Evolutionary conservation across 1,140 invertebrate species (phyloP).

Genomic region (Lordiphosa mommai): DNA sequence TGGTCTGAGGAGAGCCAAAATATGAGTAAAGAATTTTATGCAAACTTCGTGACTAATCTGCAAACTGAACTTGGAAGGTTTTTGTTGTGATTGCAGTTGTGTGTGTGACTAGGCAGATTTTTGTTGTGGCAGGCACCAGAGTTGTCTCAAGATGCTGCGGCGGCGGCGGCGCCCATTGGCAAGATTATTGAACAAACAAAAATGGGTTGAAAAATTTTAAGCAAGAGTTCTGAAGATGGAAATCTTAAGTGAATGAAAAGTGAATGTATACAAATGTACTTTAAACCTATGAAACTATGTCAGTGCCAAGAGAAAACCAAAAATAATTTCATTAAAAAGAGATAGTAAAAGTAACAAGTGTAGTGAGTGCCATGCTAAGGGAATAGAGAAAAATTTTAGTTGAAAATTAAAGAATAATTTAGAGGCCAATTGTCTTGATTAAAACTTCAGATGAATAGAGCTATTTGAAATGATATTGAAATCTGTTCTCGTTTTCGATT

Average conservation of each 20-base stretch:
- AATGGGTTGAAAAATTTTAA: neutral
- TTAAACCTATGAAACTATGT: too few relatives aligned
- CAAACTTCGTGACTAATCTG: slow-evolving; percentile 23
- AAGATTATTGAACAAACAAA: neutral
- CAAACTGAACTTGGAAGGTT: slow-evolving; percentile 8
- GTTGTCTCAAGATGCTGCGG: neutral
- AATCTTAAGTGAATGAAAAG: slow-evolving; percentile 7
- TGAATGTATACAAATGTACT: slow-evolving; percentile 10
- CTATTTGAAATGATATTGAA: too few relatives aligned
- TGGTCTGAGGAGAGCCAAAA: neutral
- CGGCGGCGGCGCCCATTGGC: slow-evolving; percentile 1
- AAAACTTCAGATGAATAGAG: too few relatives aligned
- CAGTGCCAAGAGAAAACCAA: too few relatives aligned
- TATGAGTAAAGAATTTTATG: slow-evolving; percentile 17
- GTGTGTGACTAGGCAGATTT: slow-evolving; percentile 1
- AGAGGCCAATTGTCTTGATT: too few relatives aligned
- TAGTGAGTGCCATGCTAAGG: neutral
- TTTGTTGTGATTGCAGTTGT: neutral
- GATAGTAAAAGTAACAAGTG: slow-evolving; percentile 23
- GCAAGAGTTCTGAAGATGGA: neutral
- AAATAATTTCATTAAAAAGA: too few relatives aligned
- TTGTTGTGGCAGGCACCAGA: neutral
- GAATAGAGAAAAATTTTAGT: too few relatives aligned
- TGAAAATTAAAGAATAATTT: too few relatives aligned
- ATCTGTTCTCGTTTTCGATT: too few relatives aligned